Base-by-base conservation (phyloP, 2,888 invertebrate species). In the Eupithecia pulchellata region DNA sequence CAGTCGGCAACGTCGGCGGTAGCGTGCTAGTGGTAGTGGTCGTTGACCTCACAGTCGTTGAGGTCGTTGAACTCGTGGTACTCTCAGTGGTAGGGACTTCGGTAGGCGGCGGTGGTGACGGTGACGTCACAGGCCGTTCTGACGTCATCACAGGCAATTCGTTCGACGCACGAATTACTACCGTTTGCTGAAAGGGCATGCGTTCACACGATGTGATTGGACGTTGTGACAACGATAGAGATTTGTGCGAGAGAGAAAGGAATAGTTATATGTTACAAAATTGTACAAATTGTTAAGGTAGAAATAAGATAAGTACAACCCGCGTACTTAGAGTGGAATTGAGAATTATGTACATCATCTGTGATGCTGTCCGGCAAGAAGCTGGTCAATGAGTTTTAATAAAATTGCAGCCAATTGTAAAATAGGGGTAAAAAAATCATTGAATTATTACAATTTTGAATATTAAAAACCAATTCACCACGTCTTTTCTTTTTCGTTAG, bases 181-280 rank as follows among this genome's bases (percentile, higher is more conserved):
- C 92, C 75, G 94, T 94, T 87, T 93, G 94, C 94, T 94, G 94
- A 93, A 94, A 93, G 93, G 92, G 93, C 93, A 93, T 93, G 93
- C 93, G 89, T 93, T 92, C 92, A 93, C 93, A 91, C 89, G 85
- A 85, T 86, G 92, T 92, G 91, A 82, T 83, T 78, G 81, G 82
- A 88, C 87, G 86, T 81, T 80, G 83, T 85, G 89, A 91, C 88
- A 91, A 89, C 84, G 81, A 68, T 39, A 30, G 17, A 63, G 55
- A 32, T 57, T 68, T 72, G 72, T 63, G 63, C 30, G 5, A 25
- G 20, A 58, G 39, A 60, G 57, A 64, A 55, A 27, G 36, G 9
- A 5, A 52, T 65, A 64, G 47, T n/a, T 34, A 11, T 32, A 58
- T 32, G 20, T 60, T 29, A 60, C 32, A 60, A 58, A 8, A n/a